Evolutionary conservation across 2,797 vertebrate genomes (phyloP).

Genomic region (Crenuchus spilurus): DNA sequence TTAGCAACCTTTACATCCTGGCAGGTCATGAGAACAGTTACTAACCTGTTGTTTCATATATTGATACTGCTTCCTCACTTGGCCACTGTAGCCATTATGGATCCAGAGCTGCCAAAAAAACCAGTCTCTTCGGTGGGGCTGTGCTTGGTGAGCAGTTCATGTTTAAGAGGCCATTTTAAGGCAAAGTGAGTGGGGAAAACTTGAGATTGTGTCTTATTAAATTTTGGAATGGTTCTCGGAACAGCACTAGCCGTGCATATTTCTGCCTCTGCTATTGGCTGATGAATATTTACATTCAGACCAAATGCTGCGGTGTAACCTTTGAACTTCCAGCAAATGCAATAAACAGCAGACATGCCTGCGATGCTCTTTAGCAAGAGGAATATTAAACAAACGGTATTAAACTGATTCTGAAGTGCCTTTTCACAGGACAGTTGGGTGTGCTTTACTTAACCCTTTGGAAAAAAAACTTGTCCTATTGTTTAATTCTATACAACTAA

Average conservation of each 20-base stretch:
- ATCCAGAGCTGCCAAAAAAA: constrained; percentile 13
- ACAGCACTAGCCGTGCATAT: constrained; percentile 5
- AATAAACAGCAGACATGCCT: constrained; percentile 11
- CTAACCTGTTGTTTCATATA: constrained; percentile 68
- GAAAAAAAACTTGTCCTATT: constrained; percentile 8
- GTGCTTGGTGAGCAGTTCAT: neutral
- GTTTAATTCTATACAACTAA: constrained; percentile 33
- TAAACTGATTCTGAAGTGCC: constrained; percentile 43
- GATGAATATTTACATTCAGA: constrained; percentile 20
- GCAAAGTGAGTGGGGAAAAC: neutral
- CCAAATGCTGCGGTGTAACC: constrained; percentile 3
- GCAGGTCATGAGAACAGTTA: constrained; percentile 99
- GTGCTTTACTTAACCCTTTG: constrained; percentile 25
- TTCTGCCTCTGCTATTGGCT: constrained; percentile 1
- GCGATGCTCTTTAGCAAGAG: neutral
- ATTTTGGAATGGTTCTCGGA: constrained; percentile 9
- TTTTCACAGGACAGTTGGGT: constrained; percentile 24
- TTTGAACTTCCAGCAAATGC: constrained; percentile 7
- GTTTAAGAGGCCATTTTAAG: constrained; percentile 1
- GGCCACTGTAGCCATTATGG: constrained; percentile 24
- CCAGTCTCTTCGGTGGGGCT: constrained; percentile 3
- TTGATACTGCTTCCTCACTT: constrained; percentile 11
- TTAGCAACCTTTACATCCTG: constrained; percentile 98
- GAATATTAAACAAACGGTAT: constrained; percentile 20
- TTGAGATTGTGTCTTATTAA: constrained; percentile 22